Percentiles rank a stretch among this genome's conserved stretches.
Evolutionary conservation across 2,797 vertebrate genomes (phyloP).

Genomic region (Odontamblyopus lacepedii): DNA sequence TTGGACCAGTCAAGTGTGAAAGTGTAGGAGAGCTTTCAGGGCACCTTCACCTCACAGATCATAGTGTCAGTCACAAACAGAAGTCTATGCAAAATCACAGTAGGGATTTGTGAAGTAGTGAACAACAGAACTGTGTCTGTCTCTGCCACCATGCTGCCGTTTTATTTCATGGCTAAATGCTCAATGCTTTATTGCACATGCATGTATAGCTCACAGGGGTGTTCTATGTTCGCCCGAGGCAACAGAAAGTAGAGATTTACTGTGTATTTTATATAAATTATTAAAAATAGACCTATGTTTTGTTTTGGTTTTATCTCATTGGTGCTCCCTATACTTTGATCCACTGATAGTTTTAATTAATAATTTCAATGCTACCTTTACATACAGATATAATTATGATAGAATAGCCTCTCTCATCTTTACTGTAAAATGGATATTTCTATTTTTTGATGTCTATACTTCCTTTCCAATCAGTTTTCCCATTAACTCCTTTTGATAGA

Average conservation of each 20-base stretch:
- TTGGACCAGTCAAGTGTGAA: constrained; percentile 59
- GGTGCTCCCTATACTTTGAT: no score
- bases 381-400: neutral
- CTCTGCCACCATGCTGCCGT: no score
- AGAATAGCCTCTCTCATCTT: neutral
- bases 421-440: constrained; percentile 3
- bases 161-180: no score
- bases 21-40: constrained; percentile 33
- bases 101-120: neutral
- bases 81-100: neutral
- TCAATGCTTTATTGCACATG: no score
- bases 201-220: no score
- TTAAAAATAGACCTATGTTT: no score
- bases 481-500: constrained; percentile 50
- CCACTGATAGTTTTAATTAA: neutral
- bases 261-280: no score
- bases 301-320: no score
- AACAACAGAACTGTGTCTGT: neutral
- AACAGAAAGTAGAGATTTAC: no score
- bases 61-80: constrained; percentile 34
- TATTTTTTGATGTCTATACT: constrained; percentile 18
- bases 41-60: constrained; percentile 25
- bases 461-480: constrained; percentile 37
- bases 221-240: no score
- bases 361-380: neutral